phyloP scores from a whole-genome alignment of 1,140 invertebrate genomes.

The Drosophila miranda region DNA sequence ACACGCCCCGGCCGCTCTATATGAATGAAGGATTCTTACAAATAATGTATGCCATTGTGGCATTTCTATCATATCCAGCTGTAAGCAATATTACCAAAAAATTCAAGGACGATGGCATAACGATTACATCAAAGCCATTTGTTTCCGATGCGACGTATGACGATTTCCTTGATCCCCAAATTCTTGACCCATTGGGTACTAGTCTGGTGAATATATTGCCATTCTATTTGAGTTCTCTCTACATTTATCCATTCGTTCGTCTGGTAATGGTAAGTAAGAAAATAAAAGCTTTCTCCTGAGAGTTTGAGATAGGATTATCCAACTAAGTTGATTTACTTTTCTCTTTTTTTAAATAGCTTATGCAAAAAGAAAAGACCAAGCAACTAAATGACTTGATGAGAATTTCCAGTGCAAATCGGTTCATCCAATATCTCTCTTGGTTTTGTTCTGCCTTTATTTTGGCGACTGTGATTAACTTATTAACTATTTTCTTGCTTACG shows the following conservation, averaged over 20 bases:
- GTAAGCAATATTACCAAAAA: neutral
- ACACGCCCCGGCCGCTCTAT: neutral
- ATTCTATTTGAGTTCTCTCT: conserved; percentile 23
- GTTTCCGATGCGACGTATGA: neutral
- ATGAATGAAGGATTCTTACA: conserved; percentile 10
- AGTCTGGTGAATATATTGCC: neutral
- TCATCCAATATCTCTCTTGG: conserved; percentile 15
- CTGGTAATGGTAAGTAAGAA: conserved; percentile 16
- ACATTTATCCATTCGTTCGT: conserved; percentile 18
- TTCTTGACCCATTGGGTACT: conserved; percentile 2
- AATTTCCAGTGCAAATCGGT: conserved; percentile 13
- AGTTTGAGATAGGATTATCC: neutral
- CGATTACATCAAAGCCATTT: neutral
- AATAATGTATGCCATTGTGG: conserved; percentile 18
- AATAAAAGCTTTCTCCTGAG: too few relatives aligned
- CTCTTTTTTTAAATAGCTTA: conserved; percentile 7
- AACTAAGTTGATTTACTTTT: neutral
- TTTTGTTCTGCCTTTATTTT: conserved; percentile 1
- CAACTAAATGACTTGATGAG: conserved; percentile 32
- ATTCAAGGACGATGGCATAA: neutral
- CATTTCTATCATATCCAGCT: conserved; percentile 2
- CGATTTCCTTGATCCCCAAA: neutral
- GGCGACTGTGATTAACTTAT: conserved; percentile 7
- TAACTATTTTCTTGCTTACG: conserved; percentile 15
- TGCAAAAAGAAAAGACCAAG: conserved; percentile 11